Evolutionary conservation across 2,888 invertebrate genomes (phyloP).

Genomic region (Caenorhabditis afra): DNA sequence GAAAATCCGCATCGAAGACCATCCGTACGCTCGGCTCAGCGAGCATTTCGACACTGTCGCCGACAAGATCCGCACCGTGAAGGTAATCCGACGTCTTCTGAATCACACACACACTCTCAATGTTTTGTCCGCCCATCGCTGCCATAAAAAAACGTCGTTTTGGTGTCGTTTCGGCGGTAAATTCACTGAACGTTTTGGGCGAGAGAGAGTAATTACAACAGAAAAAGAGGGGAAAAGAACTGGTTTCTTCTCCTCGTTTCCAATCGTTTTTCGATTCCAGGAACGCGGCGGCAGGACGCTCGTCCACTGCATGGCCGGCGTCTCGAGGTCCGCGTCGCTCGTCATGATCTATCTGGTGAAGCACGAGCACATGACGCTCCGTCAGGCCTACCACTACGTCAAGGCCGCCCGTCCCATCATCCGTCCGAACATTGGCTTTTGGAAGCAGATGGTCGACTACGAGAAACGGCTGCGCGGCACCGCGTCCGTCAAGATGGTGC

Average conservation of each 20-base stretch:
- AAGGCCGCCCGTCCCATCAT: slow-evolving; percentile 87
- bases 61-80: slow-evolving; percentile 78
- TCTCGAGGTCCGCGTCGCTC: slow-evolving; percentile 89
- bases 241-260: slow-evolving; percentile 12
- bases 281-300: slow-evolving; percentile 85
- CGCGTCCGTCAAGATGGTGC: slow-evolving; percentile 71
- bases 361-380: slow-evolving; percentile 87
- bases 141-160: too few relatives aligned
- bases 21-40: slow-evolving; percentile 86
- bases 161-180: too few relatives aligned
- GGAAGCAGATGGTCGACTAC: slow-evolving; percentile 90
- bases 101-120: too few relatives aligned
- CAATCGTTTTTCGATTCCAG: slow-evolving; percentile 39
- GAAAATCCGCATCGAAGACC: slow-evolving; percentile 87
- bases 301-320: slow-evolving; percentile 93
- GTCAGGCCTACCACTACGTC: slow-evolving; percentile 73
- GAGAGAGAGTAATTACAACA: slow-evolving; percentile 25
- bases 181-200: slow-evolving; percentile 17
- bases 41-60: slow-evolving; percentile 86
- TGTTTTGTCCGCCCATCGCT: too few relatives aligned
- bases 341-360: slow-evolving; percentile 92
- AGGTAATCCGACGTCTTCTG: slow-evolving; percentile 51
- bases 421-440: slow-evolving; percentile 92
- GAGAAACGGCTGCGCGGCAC: slow-evolving; percentile 83
- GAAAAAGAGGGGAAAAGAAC: too few relatives aligned